Evolutionary conservation across 2,797 vertebrate species (phyloP).

Genomic region (Takifugu rubripes): DNA sequence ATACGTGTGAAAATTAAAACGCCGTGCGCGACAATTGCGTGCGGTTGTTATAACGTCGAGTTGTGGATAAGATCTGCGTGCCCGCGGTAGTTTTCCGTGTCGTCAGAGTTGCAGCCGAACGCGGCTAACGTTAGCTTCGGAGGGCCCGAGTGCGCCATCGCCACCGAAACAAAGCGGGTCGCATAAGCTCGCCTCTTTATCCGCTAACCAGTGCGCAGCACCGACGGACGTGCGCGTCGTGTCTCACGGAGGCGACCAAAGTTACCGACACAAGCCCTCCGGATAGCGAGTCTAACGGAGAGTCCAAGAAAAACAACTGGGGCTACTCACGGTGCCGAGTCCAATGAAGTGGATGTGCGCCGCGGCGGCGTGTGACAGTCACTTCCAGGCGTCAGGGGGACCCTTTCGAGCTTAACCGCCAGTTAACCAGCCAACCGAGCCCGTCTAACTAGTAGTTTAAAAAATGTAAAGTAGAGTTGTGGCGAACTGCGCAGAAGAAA

Average conservation of each 20-base stretch:
- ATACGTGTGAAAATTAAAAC: background rate
- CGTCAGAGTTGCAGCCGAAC: conserved; percentile 4
- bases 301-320: background rate
- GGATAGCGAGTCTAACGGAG: background rate
- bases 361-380: conserved; percentile 31
- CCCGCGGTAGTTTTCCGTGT: background rate
- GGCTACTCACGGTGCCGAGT: conserved; percentile 60
- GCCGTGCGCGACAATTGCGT: background rate
- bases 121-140: conserved; percentile 50
- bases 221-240: background rate
- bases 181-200: conserved; percentile 48
- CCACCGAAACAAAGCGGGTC: conserved; percentile 65
- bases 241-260: background rate
- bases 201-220: conserved; percentile 3
- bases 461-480: conserved; percentile 15
- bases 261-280: too few species aligned
- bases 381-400: conserved; percentile 9
- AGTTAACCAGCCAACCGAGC: background rate
- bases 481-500: conserved; percentile 61
- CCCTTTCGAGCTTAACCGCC: background rate
- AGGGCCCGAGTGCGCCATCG: conserved; percentile 75
- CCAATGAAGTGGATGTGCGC: conserved; percentile 48
- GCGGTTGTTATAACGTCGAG: background rate
- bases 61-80: background rate
- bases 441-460: background rate